Conservation (phyloP, 1,140 invertebrate species). For the Cyrtorhinus lividipennis region DNA sequence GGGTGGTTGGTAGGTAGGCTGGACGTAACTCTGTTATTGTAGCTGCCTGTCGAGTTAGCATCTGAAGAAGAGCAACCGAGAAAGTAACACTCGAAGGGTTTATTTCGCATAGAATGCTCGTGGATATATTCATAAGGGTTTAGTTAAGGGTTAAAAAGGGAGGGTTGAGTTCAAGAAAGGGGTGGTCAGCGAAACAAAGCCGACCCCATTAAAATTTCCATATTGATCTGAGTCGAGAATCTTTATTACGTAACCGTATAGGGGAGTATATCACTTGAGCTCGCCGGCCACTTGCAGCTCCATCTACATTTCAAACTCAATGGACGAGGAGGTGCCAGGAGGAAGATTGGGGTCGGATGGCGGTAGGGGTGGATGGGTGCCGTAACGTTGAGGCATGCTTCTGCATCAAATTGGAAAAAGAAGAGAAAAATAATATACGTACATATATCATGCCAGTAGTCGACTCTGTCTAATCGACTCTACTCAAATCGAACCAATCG, state of each 20-base stretch:
- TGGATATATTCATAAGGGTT: slow-evolving; percentile 9
- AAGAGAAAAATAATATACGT: no score
- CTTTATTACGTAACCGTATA: slow-evolving; percentile 23
- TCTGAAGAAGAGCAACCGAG: not conserved
- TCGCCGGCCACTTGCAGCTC: slow-evolving; percentile 7
- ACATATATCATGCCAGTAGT: no score
- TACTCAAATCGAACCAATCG: no score
- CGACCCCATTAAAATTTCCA: slow-evolving; percentile 25
- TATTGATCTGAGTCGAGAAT: slow-evolving; percentile 24
- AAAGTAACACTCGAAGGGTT: slow-evolving; percentile 2
- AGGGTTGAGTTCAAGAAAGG: slow-evolving; percentile 10
- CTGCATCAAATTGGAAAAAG: not conserved
- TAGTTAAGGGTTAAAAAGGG: slow-evolving; percentile 13
- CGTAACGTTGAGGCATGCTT: not conserved
- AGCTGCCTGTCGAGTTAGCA: not conserved
- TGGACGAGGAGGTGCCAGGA: not conserved
- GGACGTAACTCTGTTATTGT: not conserved
- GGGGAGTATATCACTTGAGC: slow-evolving; percentile 13
- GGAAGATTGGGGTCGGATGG: no score
- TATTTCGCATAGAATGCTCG: not conserved
- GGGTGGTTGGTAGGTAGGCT: no score
- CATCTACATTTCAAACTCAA: not conserved
- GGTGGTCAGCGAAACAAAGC: slow-evolving; percentile 22
- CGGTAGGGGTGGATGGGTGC: not conserved
- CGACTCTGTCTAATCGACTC: no score